Conservation (phyloP, 1,140 invertebrate genomes). For the Helicorthomorpha holstii region DNA sequence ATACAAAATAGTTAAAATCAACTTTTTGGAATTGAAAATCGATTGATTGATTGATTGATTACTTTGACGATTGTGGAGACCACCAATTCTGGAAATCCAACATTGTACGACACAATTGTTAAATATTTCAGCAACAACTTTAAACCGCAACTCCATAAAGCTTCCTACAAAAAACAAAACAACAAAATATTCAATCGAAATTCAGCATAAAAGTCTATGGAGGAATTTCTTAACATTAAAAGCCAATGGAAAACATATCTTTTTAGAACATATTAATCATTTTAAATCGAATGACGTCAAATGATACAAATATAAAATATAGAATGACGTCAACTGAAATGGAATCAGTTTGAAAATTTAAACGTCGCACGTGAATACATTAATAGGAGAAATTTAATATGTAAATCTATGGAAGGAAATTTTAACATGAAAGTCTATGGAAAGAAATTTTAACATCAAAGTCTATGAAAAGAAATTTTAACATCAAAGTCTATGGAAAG, state of each 20-base stretch:
- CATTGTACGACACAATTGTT: conserved; percentile 12
- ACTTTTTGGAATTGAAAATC: not conserved
- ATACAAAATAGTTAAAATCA: not conserved
- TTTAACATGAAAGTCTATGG: no score
- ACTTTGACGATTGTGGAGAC: conserved; percentile 25
- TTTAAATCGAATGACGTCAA: conserved; percentile 27
- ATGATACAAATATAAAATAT: conserved; percentile 28
- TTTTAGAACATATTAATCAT: not conserved
- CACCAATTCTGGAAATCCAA: conserved; percentile 30
- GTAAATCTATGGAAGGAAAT: no score
- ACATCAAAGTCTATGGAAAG: no score
- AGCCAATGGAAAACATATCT: not conserved
- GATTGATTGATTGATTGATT: not conserved
- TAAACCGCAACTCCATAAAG: not conserved
- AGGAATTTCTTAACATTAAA: not conserved
- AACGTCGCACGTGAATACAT: no score
- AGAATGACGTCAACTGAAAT: no score
- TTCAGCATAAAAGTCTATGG: not conserved
- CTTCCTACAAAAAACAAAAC: not conserved
- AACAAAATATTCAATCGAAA: not conserved
- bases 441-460: no score
- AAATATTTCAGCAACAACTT: not conserved
- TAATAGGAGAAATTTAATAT: no score
- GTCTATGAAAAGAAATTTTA: no score
- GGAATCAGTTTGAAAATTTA: no score